Evolutionary conservation across 2,888 invertebrate genomes (phyloP).

Genomic region (Myopa testacea): DNA sequence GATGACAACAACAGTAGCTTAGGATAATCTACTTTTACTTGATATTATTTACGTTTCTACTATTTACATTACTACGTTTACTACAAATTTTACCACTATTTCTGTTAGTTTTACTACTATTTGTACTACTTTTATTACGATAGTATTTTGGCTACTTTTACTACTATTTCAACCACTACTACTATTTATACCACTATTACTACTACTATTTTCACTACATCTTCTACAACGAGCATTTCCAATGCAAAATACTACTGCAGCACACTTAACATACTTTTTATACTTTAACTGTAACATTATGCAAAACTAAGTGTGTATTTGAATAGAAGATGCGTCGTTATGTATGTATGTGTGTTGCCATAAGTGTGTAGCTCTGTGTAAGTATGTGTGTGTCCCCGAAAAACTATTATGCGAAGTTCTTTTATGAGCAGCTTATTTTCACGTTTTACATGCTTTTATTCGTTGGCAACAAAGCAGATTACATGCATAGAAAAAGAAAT

Average conservation of each 20-base stretch:
- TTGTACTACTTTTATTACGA: background rate
- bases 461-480: background rate
- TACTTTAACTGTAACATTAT: background rate
- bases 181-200: background rate
- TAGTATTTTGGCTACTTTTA: too few relatives aligned
- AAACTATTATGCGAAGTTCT: slow-evolving; percentile 30
- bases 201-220: background rate
- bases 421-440: slow-evolving; percentile 36
- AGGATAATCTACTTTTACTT: too few relatives aligned
- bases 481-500: background rate
- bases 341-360: background rate
- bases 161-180: background rate
- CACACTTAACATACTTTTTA: background rate
- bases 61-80: too few relatives aligned
- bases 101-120: too few relatives aligned
- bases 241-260: background rate
- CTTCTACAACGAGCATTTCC: too few relatives aligned
- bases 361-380: background rate
- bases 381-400: background rate
- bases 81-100: too few relatives aligned
- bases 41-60: too few relatives aligned
- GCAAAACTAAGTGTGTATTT: background rate
- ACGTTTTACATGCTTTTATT: slow-evolving; percentile 14
- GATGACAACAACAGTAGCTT: too few relatives aligned
- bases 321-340: background rate